A percentile compares a stretch with the other conserved stretches of the same genome.
Evolutionary conservation across 2,888 invertebrate genomes (phyloP).

Genomic region (Eurois occulta): DNA sequence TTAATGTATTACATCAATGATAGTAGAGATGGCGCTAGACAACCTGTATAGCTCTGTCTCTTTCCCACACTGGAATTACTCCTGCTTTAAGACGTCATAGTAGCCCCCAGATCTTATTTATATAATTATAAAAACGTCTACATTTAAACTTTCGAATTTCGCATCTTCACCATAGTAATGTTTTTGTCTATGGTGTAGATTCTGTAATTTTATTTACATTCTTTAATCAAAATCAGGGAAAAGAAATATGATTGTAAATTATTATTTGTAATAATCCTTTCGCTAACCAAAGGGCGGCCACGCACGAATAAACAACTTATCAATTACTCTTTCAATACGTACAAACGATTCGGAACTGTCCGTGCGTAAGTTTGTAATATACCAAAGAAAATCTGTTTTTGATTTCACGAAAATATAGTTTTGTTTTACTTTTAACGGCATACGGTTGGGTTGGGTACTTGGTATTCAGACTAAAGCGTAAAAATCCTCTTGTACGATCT

Average conservation of each 20-base stretch:
- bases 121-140: too few relatives aligned
- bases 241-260: constrained; percentile 14
- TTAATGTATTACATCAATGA: not conserved
- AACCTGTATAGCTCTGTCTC: too few relatives aligned
- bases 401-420: not conserved
- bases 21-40: too few relatives aligned
- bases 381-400: constrained; percentile 18
- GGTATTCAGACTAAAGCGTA: not conserved
- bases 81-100: too few relatives aligned
- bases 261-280: constrained; percentile 34
- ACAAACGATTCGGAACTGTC: constrained; percentile 24
- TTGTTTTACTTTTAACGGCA: not conserved
- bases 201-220: too few relatives aligned
- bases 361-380: constrained; percentile 36
- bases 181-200: too few relatives aligned
- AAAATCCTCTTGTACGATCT: not conserved
- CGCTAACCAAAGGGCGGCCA: constrained; percentile 13
- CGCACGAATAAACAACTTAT: constrained; percentile 36
- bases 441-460: not conserved
- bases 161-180: not conserved
- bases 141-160: not conserved
- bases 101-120: too few relatives aligned
- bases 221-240: constrained; percentile 12
- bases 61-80: too few relatives aligned
- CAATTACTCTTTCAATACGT: constrained; percentile 44